Evolutionary conservation across 2,888 invertebrate genomes (phyloP).

Genomic region (Phytoseiulus persimilis): DNA sequence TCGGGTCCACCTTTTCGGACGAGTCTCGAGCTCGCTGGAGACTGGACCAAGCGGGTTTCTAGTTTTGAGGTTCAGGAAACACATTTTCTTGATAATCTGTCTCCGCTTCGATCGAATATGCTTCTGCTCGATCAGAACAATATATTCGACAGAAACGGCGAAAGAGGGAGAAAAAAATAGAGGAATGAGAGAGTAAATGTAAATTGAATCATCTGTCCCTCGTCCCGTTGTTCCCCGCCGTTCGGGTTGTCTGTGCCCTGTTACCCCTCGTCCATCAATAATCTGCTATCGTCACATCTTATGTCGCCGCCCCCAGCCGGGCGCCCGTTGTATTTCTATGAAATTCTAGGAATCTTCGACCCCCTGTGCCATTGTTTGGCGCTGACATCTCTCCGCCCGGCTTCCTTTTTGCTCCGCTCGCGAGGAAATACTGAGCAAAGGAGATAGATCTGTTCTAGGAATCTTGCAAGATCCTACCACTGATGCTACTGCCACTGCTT

Average conservation of each 20-base stretch:
- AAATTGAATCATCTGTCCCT: constrained; percentile 5
- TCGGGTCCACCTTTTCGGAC: too few species aligned
- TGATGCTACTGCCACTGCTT: background rate
- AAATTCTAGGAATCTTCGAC: constrained; percentile 5
- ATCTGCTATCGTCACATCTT: constrained; percentile 5
- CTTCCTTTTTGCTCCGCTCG: constrained; percentile 5
- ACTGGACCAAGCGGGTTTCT: background rate
- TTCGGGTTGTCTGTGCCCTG: background rate
- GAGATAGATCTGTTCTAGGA: background rate
- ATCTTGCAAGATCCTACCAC: background rate
- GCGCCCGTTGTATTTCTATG: background rate
- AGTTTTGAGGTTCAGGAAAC: background rate
- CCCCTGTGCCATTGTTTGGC: background rate
- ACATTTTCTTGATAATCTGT: too few species aligned
- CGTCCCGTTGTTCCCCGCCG: background rate
- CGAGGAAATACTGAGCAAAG: background rate
- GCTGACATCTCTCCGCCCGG: background rate
- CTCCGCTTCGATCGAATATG: too few species aligned
- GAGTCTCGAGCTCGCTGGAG: too few species aligned
- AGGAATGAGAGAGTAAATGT: background rate
- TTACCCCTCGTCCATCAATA: background rate
- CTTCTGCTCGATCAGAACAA: background rate
- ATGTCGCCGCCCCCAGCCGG: background rate
- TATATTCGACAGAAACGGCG: background rate
- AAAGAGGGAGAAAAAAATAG: background rate